Conservation (phyloP, 1,140 invertebrate genomes). For the Limonius californicus region DNA sequence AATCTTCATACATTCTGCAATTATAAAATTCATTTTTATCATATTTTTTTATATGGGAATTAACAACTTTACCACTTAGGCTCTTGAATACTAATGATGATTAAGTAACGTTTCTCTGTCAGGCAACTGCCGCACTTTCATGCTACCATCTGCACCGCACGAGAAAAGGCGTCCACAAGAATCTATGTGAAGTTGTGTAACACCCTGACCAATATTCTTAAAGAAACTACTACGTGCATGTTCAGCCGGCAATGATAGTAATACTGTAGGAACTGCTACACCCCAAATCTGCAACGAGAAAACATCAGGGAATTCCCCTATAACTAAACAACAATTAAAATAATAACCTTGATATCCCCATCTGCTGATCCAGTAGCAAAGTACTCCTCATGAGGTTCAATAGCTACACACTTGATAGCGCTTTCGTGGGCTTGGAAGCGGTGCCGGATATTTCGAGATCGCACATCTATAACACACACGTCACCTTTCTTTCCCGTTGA, state of each 20-base stretch:
- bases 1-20: not conserved
- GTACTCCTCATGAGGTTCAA: constrained; percentile 93
- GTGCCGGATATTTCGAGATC: constrained; percentile 82
- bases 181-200: constrained; percentile 92
- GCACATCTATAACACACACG: constrained; percentile 90
- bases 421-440: constrained; percentile 90
- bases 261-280: constrained; percentile 75
- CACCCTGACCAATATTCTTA: constrained; percentile 94
- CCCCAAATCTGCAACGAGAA: constrained; percentile 78
- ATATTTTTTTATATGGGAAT: no score
- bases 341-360: constrained; percentile 94
- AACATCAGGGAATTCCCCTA: not conserved
- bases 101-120: constrained; percentile 55
- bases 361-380: constrained; percentile 98
- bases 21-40: no score
- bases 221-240: constrained; percentile 92
- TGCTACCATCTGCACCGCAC: constrained; percentile 96
- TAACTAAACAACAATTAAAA: not conserved
- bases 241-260: constrained; percentile 88
- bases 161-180: constrained; percentile 85
- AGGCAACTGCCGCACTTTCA: constrained; percentile 92
- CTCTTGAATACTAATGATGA: not conserved
- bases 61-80: no score
- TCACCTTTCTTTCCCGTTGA: constrained; percentile 95
- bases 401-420: constrained; percentile 89